A percentile compares a stretch with the other conserved stretches of the same genome.
Conservation (phyloP, 2,797 vertebrate species). For the Hippocampus kuda region DNA sequence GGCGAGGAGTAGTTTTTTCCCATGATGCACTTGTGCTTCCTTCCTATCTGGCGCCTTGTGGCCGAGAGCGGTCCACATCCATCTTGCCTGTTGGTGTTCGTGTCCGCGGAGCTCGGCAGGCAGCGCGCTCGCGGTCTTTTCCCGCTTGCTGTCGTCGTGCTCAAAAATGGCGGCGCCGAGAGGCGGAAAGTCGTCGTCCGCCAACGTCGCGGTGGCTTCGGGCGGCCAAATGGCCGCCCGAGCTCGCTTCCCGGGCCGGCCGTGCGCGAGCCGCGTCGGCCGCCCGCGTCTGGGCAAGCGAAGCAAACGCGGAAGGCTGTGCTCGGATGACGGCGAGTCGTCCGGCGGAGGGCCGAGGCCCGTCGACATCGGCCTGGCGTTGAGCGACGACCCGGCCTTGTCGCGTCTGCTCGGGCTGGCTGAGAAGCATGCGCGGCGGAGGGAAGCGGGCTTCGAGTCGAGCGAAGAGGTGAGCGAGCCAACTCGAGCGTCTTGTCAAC, state of each 20-base stretch:
- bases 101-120: slow-evolving; percentile 41
- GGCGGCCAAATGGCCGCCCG: slow-evolving; percentile 49
- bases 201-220: slow-evolving; percentile 47
- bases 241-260: slow-evolving; percentile 80
- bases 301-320: slow-evolving; percentile 55
- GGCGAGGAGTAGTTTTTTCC: slow-evolving; percentile 40
- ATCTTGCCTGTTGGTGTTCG: slow-evolving; percentile 65
- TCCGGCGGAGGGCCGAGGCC: slow-evolving; percentile 66
- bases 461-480: slow-evolving; percentile 66
- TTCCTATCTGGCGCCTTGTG: slow-evolving; percentile 70
- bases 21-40: slow-evolving; percentile 58
- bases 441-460: slow-evolving; percentile 68
- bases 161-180: slow-evolving; percentile 85
- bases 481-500: not conserved
- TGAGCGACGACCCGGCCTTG: slow-evolving; percentile 72
- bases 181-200: slow-evolving; percentile 71
- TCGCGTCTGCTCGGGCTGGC: slow-evolving; percentile 69
- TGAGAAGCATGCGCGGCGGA: slow-evolving; percentile 70
- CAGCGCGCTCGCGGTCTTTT: slow-evolving; percentile 43
- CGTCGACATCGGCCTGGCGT: slow-evolving; percentile 63
- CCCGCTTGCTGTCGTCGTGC: slow-evolving; percentile 60
- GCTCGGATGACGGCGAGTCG: slow-evolving; percentile 48
- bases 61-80: slow-evolving; percentile 47
- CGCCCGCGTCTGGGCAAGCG: slow-evolving; percentile 62
- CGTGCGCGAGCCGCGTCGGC: slow-evolving; percentile 55